phyloP scores from a whole-genome alignment of 2,888 invertebrate species.

The Hypercompe scribonia region DNA sequence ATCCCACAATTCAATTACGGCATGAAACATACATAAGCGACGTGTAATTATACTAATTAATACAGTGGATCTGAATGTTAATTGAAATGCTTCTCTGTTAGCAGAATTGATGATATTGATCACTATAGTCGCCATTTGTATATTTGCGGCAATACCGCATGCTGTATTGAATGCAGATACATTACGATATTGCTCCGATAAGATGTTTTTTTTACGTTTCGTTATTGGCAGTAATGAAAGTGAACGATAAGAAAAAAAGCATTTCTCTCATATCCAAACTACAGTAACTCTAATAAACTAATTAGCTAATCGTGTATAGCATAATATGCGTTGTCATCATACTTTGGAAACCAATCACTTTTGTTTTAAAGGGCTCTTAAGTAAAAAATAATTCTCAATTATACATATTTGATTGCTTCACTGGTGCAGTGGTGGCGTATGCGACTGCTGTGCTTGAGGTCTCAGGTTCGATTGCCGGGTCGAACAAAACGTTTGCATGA shows the following conservation, averaged over 20 bases:
- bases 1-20: slow-evolving; percentile 31
- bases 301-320: background rate
- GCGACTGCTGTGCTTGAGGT: too few relatives aligned
- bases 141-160: slow-evolving; percentile 17
- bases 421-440: too few relatives aligned
- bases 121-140: slow-evolving; percentile 30
- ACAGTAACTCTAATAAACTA: background rate
- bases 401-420: too few relatives aligned
- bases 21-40: slow-evolving; percentile 16
- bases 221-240: background rate
- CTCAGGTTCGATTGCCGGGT: too few relatives aligned
- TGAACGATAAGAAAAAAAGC: background rate
- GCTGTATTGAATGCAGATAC: slow-evolving; percentile 25
- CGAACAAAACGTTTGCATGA: too few relatives aligned
- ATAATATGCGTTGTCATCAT: too few relatives aligned
- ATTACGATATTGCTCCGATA: slow-evolving; percentile 3
- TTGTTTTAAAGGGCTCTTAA: too few relatives aligned
- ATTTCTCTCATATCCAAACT: background rate
- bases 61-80: slow-evolving; percentile 32
- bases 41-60: slow-evolving; percentile 41
- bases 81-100: slow-evolving; percentile 37
- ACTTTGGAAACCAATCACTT: too few relatives aligned
- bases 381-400: too few relatives aligned
- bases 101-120: slow-evolving; percentile 36
- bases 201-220: background rate